Evolutionary conservation across 2,888 invertebrate genomes (phyloP), one percentile per base, ranked within the genome.

Genomic region (Ferrisia virgata): DNA sequence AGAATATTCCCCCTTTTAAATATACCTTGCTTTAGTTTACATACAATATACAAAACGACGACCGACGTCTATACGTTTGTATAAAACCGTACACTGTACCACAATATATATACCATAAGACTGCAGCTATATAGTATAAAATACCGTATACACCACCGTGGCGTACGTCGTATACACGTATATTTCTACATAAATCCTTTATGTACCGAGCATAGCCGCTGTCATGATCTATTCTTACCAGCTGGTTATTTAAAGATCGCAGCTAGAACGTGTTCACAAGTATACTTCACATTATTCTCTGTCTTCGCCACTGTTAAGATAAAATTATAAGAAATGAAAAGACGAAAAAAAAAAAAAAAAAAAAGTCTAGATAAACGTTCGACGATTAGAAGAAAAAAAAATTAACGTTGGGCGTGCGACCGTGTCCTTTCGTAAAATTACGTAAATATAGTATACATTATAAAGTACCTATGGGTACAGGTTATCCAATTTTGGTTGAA

Each of bases 221-320:
- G 72, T 76, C 72, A 76, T 76, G 72, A 76, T 76, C 72, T 76
- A 76, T 76, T 76, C 72, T 76, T 76, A 36, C 72, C 36, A 76
- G 72, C 72, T 76, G 72, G 72, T 76, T 76, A 76, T 76, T 76
- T 76, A 76, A 76, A 76, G 72, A 76, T 76, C 72, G n/a, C 36
- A 76, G 72, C 72, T 76, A 76, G 15, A 76, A 76, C 72, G 72
- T 76, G 72, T 76, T 76, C 72, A 18, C 72, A 11, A 76, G 36
- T 72, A n/a, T n/a, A 76, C 72, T 76, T 76, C 72, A 36, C 72
- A 76, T 76, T 76, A 76, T 28, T 76, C 72, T 76, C 18, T 36
- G 72, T 76, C 36, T 36, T 8, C 2, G n/a, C 22, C 8, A 36
- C 72, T n/a, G n/a, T n/a, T 76, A 11, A 8, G 36, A 76, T 36